Evolutionary conservation across 2,888 invertebrate genomes (phyloP).

Genomic region (Pelosia muscerda): DNA sequence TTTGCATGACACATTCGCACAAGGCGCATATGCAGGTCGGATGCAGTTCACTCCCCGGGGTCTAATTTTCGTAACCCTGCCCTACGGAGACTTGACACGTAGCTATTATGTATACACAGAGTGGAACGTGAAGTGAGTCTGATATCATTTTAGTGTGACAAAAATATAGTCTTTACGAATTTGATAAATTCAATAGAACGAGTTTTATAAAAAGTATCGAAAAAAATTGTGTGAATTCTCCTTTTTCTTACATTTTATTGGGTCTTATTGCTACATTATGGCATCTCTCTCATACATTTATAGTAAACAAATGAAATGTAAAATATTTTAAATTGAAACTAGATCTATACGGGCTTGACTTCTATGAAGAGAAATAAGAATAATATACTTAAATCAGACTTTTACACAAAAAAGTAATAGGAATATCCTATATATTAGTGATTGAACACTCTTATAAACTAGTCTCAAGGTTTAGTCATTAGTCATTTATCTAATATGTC

Average conservation of each 20-base stretch:
- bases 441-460: no score
- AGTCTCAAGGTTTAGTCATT: no score
- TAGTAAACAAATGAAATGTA: no score
- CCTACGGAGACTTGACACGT: constrained; percentile 64
- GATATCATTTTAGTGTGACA: constrained; percentile 51
- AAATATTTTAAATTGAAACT: no score
- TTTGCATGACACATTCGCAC: constrained; percentile 40
- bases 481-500: no score
- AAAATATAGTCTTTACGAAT: background rate
- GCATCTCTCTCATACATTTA: background rate
- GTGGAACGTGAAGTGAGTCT: constrained; percentile 45
- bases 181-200: background rate
- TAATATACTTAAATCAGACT: no score
- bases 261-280: background rate
- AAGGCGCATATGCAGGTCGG: constrained; percentile 82
- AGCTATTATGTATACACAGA: constrained; percentile 43
- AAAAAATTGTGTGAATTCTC: background rate
- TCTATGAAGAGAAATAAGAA: no score
- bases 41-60: constrained; percentile 80
- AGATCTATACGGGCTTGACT: no score
- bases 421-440: no score
- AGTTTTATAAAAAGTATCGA: background rate
- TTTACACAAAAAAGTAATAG: no score
- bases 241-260: background rate
- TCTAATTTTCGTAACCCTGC: constrained; percentile 84